A percentile compares a stretch with the other conserved stretches of the same genome.
phyloP scores from a whole-genome alignment of 2,113 vertebrate species.

The Gopherus evgoodei region DNA sequence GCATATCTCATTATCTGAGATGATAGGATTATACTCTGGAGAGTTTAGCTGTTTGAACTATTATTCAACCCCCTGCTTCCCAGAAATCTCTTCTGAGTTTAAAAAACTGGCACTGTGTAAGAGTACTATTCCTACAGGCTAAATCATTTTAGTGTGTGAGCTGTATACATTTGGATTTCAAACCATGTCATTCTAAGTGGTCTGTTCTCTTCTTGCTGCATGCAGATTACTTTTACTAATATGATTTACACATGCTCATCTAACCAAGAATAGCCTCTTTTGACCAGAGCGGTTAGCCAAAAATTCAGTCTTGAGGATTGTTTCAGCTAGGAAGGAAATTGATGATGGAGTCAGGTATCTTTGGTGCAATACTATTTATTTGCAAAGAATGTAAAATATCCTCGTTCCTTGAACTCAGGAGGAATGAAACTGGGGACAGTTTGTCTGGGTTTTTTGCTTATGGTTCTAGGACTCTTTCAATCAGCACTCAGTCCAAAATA shows the following conservation, averaged over 20 bases:
- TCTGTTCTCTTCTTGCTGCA: background rate
- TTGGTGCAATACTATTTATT: background rate
- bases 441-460: background rate
- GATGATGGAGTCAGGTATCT: background rate
- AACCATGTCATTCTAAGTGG: conserved; percentile 24
- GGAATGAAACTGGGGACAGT: background rate
- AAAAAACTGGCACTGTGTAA: conserved; percentile 16
- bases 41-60: conserved; percentile 54
- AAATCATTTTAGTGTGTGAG: background rate
- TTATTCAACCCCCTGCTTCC: background rate
- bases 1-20: conserved; percentile 72
- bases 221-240: background rate
- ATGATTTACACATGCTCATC: background rate
- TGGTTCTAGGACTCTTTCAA: background rate
- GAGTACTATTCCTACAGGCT: conserved; percentile 16
- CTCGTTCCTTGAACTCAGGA: background rate
- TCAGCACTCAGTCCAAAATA: background rate
- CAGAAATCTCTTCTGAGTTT: background rate
- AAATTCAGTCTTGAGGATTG: background rate
- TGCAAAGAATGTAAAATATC: background rate
- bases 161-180: background rate
- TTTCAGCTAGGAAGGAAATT: background rate
- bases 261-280: background rate
- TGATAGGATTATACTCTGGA: conserved; percentile 58
- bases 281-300: background rate